These are phyloP conservation scores for Folsomia candida DNA, from an alignment of 2,888 invertebrate genomes.

Conservation along the genomic window DNA sequence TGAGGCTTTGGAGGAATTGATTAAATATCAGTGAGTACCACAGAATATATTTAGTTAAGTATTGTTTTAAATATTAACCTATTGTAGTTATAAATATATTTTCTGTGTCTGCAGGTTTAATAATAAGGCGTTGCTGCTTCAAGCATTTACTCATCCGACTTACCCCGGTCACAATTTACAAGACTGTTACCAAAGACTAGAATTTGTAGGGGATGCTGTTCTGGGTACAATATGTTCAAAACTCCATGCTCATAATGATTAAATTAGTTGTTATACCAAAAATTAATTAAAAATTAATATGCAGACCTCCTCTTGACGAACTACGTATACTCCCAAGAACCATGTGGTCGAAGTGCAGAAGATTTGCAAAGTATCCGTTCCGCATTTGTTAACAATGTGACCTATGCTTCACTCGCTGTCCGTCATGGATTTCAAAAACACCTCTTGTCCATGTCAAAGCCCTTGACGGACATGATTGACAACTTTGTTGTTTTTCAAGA, in stretches of 20 bases:
- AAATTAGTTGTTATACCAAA: too few relatives aligned
- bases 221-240: not conserved
- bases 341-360: slow-evolving; percentile 67
- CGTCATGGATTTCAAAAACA: slow-evolving; percentile 79
- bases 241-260: not conserved
- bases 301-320: slow-evolving; percentile 80
- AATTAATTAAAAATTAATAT: slow-evolving; percentile 35
- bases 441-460: slow-evolving; percentile 60
- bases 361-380: slow-evolving; percentile 88
- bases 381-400: slow-evolving; percentile 92
- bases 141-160: slow-evolving; percentile 86
- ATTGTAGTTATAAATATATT: not conserved
- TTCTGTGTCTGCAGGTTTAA: slow-evolving; percentile 61
- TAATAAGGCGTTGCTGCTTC: slow-evolving; percentile 76
- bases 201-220: slow-evolving; percentile 75
- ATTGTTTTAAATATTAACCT: not conserved
- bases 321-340: slow-evolving; percentile 74
- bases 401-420: slow-evolving; percentile 85
- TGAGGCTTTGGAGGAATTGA: not conserved
- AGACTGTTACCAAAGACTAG: slow-evolving; percentile 82
- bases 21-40: not conserved
- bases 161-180: slow-evolving; percentile 78
- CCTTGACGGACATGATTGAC: slow-evolving; percentile 59
- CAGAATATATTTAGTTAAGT: not conserved
- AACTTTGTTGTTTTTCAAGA: slow-evolving; percentile 66